These are phyloP conservation scores for Ceratosolen fusciceps DNA, from an alignment of 1,140 invertebrate genomes.

Conservation along the genomic window DNA sequence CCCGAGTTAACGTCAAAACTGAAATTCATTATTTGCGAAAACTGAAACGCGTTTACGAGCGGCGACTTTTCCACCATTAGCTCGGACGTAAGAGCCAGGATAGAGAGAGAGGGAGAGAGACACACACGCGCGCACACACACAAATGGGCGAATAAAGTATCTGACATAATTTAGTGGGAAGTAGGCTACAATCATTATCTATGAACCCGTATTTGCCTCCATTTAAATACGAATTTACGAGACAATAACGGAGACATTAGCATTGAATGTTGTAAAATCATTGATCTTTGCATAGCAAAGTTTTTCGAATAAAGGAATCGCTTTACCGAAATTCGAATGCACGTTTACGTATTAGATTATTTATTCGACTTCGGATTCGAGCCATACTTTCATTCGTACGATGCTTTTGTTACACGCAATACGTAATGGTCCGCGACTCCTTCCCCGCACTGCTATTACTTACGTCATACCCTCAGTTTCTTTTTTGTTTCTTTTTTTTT, in stretches of 20 bases:
- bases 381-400: too few species aligned
- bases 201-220: constrained; percentile 2
- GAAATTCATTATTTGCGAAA: neutral
- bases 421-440: too few species aligned
- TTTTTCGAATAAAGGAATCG: neutral
- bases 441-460: too few species aligned
- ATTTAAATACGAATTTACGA: constrained; percentile 2
- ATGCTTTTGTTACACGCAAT: too few species aligned
- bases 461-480: too few species aligned
- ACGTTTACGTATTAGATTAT: too few species aligned
- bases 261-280: neutral
- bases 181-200: constrained; percentile 37
- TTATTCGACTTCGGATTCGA: too few species aligned
- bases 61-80: neutral
- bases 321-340: neutral
- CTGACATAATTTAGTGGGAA: constrained; percentile 1
- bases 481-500: neutral
- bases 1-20: neutral
- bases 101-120: too few species aligned
- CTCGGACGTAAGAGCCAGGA: too few species aligned
- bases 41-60: neutral
- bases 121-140: neutral
- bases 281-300: neutral
- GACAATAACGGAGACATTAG: constrained; percentile 3
- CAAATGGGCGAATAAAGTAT: constrained; percentile 29